These are phyloP conservation scores for Stegostoma tigrinum DNA, from an alignment of 2,113 vertebrate genomes.

Conservation along the genomic window DNA sequence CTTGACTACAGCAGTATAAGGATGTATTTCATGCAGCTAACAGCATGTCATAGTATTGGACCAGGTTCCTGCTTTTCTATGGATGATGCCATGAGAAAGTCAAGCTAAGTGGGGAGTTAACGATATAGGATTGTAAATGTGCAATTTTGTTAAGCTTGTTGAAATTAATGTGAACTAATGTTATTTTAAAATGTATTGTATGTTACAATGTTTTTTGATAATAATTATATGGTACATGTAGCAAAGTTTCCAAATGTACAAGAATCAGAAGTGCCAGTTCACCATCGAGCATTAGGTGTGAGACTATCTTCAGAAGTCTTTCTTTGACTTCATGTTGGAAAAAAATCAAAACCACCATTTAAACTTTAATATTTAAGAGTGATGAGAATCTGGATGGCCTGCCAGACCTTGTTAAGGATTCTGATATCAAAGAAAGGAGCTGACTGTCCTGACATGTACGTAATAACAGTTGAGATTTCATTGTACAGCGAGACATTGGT, in stretches of 20 bases:
- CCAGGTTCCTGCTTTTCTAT: not conserved
- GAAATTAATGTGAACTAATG: not conserved
- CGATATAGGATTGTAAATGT: not conserved
- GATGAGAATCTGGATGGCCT: not conserved
- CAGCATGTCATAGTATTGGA: not conserved
- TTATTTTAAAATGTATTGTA: not conserved
- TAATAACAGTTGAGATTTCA: not conserved
- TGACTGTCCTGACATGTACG: not conserved
- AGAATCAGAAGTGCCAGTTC: not conserved
- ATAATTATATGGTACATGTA: not conserved
- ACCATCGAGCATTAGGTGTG: not conserved
- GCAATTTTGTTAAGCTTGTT: not conserved
- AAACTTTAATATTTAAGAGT: not conserved
- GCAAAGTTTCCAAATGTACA: not conserved
- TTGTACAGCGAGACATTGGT: not conserved
- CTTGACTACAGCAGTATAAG: not conserved
- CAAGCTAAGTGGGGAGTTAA: not conserved
- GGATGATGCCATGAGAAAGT: not conserved
- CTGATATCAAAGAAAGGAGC: not conserved
- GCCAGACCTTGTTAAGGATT: not conserved
- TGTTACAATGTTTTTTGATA: not conserved
- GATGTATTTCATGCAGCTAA: not conserved
- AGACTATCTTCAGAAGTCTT: not conserved
- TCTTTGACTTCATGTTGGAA: not conserved
- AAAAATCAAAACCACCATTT: not conserved